A percentile compares a stretch with the other conserved stretches of the same genome.
Conservation (phyloP, 2,797 vertebrate genomes). For the Heterohyrax brucei region DNA sequence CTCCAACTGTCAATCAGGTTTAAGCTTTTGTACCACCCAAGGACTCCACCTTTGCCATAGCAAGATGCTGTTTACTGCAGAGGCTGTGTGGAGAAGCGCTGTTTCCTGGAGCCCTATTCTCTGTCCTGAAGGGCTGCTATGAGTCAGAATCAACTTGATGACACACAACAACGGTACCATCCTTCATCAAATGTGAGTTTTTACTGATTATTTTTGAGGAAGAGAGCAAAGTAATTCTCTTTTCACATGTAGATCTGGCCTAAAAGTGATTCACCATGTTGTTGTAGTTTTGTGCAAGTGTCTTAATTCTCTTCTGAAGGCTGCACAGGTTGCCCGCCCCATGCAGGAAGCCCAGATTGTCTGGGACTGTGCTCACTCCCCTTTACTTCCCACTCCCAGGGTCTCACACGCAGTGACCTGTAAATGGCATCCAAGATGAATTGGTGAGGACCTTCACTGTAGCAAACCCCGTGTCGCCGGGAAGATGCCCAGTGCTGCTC, state of each 20-base stretch:
- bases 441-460: neutral
- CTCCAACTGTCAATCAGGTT: no score
- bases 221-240: neutral
- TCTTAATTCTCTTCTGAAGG: conserved; percentile 11
- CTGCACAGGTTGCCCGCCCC: no score
- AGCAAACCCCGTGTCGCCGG: neutral
- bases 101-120: neutral
- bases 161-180: neutral
- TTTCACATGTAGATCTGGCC: neutral
- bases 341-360: neutral
- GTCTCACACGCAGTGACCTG: neutral
- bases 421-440: neutral
- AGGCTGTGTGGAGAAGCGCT: neutral
- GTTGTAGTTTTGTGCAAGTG: conserved; percentile 12
- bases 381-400: neutral
- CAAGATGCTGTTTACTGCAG: neutral
- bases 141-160: no score
- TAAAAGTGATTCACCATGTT: neutral
- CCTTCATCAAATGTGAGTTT: neutral
- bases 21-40: no score
- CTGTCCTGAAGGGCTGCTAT: no score
- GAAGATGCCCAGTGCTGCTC: neutral
- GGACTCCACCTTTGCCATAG: neutral
- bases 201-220: neutral
- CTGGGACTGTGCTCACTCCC: neutral